Conservation (phyloP, 2,888 invertebrate species). For the Melipona bicolor region DNA sequence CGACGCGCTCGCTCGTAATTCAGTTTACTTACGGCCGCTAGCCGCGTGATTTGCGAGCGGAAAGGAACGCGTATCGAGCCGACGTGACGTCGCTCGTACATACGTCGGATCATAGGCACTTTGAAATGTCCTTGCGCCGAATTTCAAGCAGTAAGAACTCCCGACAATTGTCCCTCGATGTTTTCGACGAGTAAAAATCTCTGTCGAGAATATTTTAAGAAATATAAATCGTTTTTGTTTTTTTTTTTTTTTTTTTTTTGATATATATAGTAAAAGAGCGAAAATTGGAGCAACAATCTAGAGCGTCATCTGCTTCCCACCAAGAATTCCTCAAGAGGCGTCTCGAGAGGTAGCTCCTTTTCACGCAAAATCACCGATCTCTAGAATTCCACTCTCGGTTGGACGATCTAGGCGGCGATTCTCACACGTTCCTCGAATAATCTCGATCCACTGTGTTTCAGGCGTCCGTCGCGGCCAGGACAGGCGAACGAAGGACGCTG, state of each 20-base stretch:
- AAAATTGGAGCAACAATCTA: not conserved
- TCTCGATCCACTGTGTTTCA: conserved; percentile 52
- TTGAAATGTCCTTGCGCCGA: not conserved
- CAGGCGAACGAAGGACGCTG: conserved; percentile 18
- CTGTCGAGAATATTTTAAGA: not conserved
- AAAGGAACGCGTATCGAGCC: conserved; percentile 50
- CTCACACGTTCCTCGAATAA: conserved; percentile 62
- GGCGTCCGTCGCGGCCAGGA: conserved; percentile 47
- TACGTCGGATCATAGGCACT: conserved; percentile 6
- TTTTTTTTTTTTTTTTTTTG: too few species aligned
- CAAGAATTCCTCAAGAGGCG: not conserved
- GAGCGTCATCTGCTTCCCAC: not conserved
- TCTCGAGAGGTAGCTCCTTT: not conserved
- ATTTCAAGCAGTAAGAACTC: not conserved
- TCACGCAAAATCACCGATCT: conserved; percentile 33
- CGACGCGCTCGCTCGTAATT: conserved; percentile 66
- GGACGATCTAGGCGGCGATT: conserved; percentile 53
- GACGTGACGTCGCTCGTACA: conserved; percentile 39
- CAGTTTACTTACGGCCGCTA: conserved; percentile 65
- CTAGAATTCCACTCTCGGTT: not conserved
- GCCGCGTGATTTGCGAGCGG: conserved; percentile 64
- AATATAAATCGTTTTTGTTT: not conserved
- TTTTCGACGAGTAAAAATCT: too few species aligned
- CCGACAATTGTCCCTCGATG: too few species aligned
- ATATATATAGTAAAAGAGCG: not conserved